These are phyloP conservation scores for Watersipora subatra DNA, from an alignment of 1,140 invertebrate species.

Conservation along the genomic window DNA sequence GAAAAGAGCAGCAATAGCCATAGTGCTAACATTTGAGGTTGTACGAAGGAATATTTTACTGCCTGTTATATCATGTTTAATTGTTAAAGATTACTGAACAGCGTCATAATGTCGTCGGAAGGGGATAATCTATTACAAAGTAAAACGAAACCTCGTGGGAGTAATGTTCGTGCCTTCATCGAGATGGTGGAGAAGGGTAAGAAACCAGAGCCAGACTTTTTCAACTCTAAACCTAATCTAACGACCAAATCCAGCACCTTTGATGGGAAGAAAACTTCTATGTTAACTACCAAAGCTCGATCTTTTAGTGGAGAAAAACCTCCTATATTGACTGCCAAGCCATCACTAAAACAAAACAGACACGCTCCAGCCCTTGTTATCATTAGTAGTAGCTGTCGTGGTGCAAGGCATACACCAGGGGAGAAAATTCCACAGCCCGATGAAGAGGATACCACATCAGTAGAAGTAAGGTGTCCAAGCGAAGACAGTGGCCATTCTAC, in stretches of 20 bases:
- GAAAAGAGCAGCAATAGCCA: too few species aligned
- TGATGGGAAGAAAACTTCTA: background rate
- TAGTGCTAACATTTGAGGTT: too few species aligned
- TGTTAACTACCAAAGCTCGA: background rate
- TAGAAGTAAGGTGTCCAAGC: background rate
- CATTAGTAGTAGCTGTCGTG: too few species aligned
- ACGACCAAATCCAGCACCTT: background rate
- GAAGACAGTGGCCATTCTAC: background rate
- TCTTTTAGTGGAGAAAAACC: background rate
- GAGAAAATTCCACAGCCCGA: background rate
- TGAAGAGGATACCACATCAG: background rate
- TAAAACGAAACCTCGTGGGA: background rate
- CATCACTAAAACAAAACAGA: too few species aligned
- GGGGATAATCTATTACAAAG: background rate
- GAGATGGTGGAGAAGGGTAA: background rate
- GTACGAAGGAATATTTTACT: too few species aligned
- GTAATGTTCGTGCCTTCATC: background rate
- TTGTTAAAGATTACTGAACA: too few species aligned
- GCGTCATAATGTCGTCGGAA: background rate
- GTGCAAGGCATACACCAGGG: background rate
- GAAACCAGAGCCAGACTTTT: background rate
- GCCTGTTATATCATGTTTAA: too few species aligned
- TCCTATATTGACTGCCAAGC: background rate
- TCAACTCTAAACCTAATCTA: background rate
- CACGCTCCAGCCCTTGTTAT: background rate